Conservation (phyloP, 2,888 invertebrate species). For the Magallana nippona region DNA sequence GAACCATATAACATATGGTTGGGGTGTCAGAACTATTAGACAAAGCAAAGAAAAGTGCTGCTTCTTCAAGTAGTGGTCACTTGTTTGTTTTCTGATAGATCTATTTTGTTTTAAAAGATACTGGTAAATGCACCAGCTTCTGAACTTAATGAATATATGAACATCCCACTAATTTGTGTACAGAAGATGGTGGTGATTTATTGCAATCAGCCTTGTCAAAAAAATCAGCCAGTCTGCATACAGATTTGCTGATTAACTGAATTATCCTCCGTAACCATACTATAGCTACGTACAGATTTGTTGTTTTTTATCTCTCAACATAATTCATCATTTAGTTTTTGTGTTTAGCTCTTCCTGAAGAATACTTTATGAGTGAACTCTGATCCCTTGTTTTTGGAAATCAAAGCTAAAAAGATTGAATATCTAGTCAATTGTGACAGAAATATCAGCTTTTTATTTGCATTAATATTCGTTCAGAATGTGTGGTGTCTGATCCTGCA, state of each 20-base stretch:
- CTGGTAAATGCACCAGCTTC: neutral
- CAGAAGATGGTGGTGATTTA: neutral
- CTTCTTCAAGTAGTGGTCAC: no score
- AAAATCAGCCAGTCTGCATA: neutral
- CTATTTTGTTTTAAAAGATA: neutral
- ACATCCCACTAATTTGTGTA: neutral
- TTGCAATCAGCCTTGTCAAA: neutral
- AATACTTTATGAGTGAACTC: neutral
- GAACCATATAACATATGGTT: no score
- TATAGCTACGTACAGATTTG: neutral
- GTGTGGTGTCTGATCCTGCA: no score
- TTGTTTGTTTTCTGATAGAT: no score
- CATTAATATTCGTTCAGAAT: no score
- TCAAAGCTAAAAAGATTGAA: neutral
- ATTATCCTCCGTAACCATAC: neutral
- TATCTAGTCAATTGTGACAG: no score
- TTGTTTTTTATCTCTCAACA: neutral
- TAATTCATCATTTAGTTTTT: neutral
- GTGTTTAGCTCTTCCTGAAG: neutral
- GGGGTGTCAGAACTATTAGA: no score
- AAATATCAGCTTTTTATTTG: no score
- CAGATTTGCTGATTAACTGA: conserved; percentile 25
- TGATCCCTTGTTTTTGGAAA: neutral
- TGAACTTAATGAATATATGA: neutral
- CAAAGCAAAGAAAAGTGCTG: no score